A percentile compares a stretch with the other conserved stretches of the same genome.
Conservation (phyloP, 2,888 invertebrate species). For the Synanthedon formicaeformis region DNA sequence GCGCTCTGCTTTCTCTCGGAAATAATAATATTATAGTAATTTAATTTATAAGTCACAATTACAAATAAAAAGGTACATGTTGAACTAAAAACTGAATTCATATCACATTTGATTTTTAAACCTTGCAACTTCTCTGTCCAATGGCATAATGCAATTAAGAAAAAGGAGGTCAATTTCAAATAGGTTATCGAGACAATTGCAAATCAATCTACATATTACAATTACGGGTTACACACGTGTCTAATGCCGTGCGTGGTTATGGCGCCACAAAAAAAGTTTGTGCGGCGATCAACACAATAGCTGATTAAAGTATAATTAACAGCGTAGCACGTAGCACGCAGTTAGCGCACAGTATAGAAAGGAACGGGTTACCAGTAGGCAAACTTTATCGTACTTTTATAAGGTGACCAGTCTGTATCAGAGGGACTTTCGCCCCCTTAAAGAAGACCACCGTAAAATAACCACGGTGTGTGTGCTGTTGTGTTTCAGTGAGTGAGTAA, state of each 20-base stretch:
- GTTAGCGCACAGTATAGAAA: constrained; percentile 8
- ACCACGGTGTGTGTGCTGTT: too few species aligned
- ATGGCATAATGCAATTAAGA: not conserved
- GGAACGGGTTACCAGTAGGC: not conserved
- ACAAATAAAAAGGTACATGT: too few species aligned
- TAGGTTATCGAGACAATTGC: not conserved
- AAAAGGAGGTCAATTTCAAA: not conserved
- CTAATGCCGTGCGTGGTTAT: not conserved
- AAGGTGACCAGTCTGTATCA: too few species aligned
- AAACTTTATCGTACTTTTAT: not conserved
- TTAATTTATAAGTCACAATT: too few species aligned
- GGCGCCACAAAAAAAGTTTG: constrained; percentile 1
- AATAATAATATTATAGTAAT: too few species aligned
- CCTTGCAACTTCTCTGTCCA: not conserved
- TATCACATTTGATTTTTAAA: too few species aligned
- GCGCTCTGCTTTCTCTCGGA: too few species aligned
- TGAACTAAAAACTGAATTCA: too few species aligned
- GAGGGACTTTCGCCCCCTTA: too few species aligned
- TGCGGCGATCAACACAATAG: constrained; percentile 21
- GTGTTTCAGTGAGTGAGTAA: too few species aligned
- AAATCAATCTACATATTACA: not conserved
- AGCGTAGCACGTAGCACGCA: constrained; percentile 16
- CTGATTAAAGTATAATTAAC: constrained; percentile 29
- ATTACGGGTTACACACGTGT: constrained; percentile 2
- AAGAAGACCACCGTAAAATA: too few species aligned